phyloP scores from a whole-genome alignment of 2,797 vertebrate species.

The Oreonectes daqikongensis region DNA sequence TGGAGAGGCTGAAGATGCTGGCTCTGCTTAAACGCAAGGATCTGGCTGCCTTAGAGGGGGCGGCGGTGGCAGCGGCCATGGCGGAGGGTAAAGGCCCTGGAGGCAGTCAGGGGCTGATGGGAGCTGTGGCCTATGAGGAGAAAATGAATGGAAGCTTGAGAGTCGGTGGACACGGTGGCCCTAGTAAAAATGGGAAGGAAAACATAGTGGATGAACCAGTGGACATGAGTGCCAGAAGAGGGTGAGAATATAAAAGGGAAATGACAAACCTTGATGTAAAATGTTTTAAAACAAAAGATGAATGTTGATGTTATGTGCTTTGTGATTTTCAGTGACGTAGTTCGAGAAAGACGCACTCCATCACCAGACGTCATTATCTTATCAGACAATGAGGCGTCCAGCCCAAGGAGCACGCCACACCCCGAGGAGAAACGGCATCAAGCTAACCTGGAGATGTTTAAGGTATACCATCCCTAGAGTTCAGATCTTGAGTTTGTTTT shows the following conservation, averaged over 20 bases:
- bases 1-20: constrained; percentile 89
- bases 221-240: constrained; percentile 86
- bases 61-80: constrained; percentile 64
- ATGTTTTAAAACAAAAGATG: no score
- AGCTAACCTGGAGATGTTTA: constrained; percentile 89
- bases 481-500: not conserved
- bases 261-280: no score
- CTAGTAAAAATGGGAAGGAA: constrained; percentile 84
- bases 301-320: not conserved
- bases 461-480: constrained; percentile 69
- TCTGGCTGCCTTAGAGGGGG: constrained; percentile 79
- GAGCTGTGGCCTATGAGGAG: constrained; percentile 79
- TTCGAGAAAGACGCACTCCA: constrained; percentile 81
- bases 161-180: constrained; percentile 70
- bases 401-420: constrained; percentile 76
- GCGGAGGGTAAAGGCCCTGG: constrained; percentile 75
- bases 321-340: constrained; percentile 71
- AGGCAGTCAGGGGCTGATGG: constrained; percentile 63
- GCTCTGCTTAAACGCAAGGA: constrained; percentile 87
- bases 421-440: constrained; percentile 88
- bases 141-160: constrained; percentile 86
- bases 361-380: constrained; percentile 88
- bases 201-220: constrained; percentile 87
- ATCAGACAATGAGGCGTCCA: constrained; percentile 88
- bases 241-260: constrained; percentile 70